Conservation (phyloP, 2,113 vertebrate genomes). For the Pongo pygmaeus region DNA sequence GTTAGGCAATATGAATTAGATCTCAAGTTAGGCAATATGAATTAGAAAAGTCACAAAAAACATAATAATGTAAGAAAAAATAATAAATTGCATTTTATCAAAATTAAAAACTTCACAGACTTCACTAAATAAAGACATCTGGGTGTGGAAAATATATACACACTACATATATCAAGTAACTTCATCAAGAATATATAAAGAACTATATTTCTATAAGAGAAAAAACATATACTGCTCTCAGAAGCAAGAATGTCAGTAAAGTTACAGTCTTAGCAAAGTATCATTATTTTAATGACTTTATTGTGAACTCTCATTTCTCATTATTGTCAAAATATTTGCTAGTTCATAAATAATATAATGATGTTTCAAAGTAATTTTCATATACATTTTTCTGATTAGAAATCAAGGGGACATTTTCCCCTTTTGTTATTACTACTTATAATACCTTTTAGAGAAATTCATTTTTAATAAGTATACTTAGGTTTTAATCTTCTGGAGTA, state of each 20-base stretch:
- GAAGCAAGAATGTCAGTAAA: neutral
- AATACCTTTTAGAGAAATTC: neutral
- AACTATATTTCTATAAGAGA: neutral
- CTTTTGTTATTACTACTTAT: neutral
- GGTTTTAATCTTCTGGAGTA: neutral
- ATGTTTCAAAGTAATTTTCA: neutral
- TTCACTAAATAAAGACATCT: neutral
- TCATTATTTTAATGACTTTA: neutral
- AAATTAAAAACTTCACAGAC: neutral
- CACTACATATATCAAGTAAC: neutral
- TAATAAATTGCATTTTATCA: neutral
- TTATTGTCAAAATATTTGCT: neutral
- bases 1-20: neutral
- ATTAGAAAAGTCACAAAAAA: neutral
- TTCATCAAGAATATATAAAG: neutral
- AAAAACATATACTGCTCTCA: neutral
- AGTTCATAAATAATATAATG: neutral
- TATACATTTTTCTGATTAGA: neutral
- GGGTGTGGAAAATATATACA: neutral
- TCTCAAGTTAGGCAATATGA: neutral
- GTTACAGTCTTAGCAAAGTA: neutral
- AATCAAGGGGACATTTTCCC: neutral
- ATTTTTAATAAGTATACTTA: neutral
- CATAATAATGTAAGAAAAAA: neutral
- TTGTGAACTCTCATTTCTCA: neutral